Conservation (phyloP, 2,888 invertebrate genomes). For the Fabriciana adippe region DNA sequence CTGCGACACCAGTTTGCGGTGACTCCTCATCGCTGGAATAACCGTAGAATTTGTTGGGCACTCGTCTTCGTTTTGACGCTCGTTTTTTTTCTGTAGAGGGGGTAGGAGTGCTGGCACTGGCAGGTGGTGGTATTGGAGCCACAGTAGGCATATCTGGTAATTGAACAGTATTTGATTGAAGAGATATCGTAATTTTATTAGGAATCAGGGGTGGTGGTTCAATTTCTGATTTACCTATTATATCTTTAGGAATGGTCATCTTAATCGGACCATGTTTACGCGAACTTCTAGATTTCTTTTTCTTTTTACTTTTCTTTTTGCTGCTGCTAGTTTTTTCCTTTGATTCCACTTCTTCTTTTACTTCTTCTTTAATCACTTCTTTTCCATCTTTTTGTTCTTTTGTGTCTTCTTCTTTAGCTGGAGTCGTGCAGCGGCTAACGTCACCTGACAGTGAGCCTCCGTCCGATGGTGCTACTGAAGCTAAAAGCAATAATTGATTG, state of each 20-base stretch:
- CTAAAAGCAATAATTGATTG: conserved; percentile 84
- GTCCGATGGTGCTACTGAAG: conserved; percentile 84
- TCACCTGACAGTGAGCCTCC: conserved; percentile 83
- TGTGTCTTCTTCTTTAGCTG: conserved; percentile 76
- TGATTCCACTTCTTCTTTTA: conserved; percentile 62
- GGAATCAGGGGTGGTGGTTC: conserved; percentile 56
- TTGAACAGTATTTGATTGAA: conserved; percentile 78
- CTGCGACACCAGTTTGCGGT: conserved; percentile 75
- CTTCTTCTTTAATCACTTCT: conserved; percentile 77
- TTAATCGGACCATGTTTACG: conserved; percentile 79
- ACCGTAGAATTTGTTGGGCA: conserved; percentile 93
- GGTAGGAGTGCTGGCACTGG: conserved; percentile 49
- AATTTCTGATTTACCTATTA: conserved; percentile 61
- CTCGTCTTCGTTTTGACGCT: conserved; percentile 89
- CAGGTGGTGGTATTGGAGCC: conserved; percentile 36
- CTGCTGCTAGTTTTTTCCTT: conserved; percentile 79
- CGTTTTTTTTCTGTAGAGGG: conserved; percentile 84
- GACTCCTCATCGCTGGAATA: conserved; percentile 93
- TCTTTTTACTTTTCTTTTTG: conserved; percentile 87
- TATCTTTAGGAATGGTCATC: conserved; percentile 83
- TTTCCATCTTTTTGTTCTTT: conserved; percentile 78
- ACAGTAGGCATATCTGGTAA: conserved; percentile 63
- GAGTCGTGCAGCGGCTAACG: conserved; percentile 85
- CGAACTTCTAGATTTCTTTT: conserved; percentile 78
- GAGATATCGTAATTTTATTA: conserved; percentile 77